Base-by-base conservation (phyloP, 1,140 invertebrate species). In the Halictus rubicundus region DNA sequence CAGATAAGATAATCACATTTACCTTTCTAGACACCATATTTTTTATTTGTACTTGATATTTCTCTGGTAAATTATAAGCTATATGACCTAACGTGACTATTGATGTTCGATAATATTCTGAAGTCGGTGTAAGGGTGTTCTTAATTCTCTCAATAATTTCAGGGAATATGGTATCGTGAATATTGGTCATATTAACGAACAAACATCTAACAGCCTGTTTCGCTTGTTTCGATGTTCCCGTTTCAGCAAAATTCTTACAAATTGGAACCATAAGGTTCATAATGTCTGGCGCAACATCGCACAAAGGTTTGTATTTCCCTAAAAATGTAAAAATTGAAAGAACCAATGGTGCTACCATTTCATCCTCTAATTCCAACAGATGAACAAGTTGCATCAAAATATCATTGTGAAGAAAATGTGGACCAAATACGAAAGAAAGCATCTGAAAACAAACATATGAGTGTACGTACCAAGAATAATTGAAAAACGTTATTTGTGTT, bases 181-280 rank as follows among this genome's bases (percentile, higher is more conserved):
- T 94, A 82, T 96, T 95, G 21, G 96, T 95, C 88, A 97, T 96
- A 91, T 98, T 98, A 12, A 97, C 96, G 88, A 95, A 97, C 59
- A 99, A 95, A 93, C 98, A 99, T 80, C 97, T 95, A 46, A 99
- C 96, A 8, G 98, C 98, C 89, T 99, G 98, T 92, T 99, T 99
- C 0, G 98, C 98, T 93, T 99, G 98, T 92, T 99, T 99, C 0
- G 97, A 96, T 4, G 97, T 98, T 7, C 98, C 98, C 37, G 96
- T 95, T 87, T 97, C 96, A 0, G 97, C 96, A 89, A 98, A 97
- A 39, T 96, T 96, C 88, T 97, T 97, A 89, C 98, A 98, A 57
- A 98, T 95, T 3, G 97, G 96, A 32, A 97, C 95, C 88, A 99
- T 92, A 74, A 94, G 93, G 37, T 96, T 94, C 92, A 96, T 95